These are phyloP conservation scores for Andricus quercusramuli DNA, from an alignment of 2,888 invertebrate species.

Conservation along the genomic window DNA sequence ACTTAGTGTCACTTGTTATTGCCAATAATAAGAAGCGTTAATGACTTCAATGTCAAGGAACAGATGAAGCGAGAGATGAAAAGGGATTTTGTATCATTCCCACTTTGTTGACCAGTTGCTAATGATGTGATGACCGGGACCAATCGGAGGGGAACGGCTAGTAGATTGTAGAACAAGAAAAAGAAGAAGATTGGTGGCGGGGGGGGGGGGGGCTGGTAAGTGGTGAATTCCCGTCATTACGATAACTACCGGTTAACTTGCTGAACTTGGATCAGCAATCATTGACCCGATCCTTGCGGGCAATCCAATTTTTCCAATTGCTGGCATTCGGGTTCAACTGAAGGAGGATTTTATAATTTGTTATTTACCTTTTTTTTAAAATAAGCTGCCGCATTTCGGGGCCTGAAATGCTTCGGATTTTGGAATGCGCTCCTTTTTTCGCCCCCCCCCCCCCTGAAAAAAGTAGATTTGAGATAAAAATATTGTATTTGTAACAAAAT, in stretches of 20 bases:
- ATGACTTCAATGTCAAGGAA: background rate
- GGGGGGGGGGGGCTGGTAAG: conserved; percentile 56
- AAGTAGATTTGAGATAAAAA: too few species aligned
- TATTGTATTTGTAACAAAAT: too few species aligned
- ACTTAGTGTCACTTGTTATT: background rate
- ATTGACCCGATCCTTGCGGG: conserved; percentile 44
- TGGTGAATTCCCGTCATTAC: conserved; percentile 76
- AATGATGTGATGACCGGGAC: background rate
- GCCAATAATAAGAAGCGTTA: background rate
- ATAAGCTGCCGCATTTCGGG: too few species aligned
- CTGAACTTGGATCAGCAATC: conserved; percentile 67
- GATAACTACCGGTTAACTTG: conserved; percentile 69
- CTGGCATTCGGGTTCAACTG: background rate
- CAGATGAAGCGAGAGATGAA: background rate
- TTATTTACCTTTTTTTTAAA: background rate
- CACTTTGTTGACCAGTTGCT: background rate
- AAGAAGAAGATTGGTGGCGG: background rate
- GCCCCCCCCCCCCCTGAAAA: too few species aligned
- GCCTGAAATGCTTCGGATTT: too few species aligned
- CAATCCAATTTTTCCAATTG: conserved; percentile 35
- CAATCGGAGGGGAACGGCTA: background rate
- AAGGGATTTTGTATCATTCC: background rate
- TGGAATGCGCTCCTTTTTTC: too few species aligned
- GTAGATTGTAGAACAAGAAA: background rate
- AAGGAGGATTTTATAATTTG: background rate